These are phyloP conservation scores for Hylia prasina DNA, from an alignment of 2,113 vertebrate species.

Conservation along the genomic window DNA sequence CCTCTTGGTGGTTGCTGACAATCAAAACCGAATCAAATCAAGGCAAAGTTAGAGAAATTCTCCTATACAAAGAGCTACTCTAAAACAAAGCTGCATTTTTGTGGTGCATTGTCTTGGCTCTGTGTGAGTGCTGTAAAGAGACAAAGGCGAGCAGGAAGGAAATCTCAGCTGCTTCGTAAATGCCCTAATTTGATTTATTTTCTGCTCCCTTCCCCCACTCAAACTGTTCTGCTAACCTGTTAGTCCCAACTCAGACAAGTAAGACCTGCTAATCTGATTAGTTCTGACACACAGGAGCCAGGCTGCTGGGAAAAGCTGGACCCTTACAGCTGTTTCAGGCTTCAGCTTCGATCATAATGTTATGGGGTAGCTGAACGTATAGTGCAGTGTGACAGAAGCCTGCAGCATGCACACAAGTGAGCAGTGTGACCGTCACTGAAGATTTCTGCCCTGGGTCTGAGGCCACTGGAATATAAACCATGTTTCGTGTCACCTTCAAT, in stretches of 20 bases:
- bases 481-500: slow-evolving; percentile 49
- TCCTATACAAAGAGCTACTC: slow-evolving; percentile 16
- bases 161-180: slow-evolving; percentile 42
- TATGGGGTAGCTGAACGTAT: background rate
- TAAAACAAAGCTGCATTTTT: slow-evolving; percentile 47
- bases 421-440: background rate
- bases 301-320: slow-evolving; percentile 38
- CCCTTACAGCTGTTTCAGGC: slow-evolving; percentile 6
- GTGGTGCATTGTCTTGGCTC: slow-evolving; percentile 40
- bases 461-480: background rate
- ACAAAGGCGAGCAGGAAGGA: slow-evolving; percentile 39
- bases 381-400: background rate
- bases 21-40: slow-evolving; percentile 11
- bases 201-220: slow-evolving; percentile 38
- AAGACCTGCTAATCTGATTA: slow-evolving; percentile 58
- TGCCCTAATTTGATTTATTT: slow-evolving; percentile 54
- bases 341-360: background rate
- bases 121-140: slow-evolving; percentile 27
- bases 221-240: slow-evolving; percentile 49
- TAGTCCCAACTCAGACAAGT: slow-evolving; percentile 61
- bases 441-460: background rate
- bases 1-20: background rate
- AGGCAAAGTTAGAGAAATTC: slow-evolving; percentile 19
- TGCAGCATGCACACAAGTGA: background rate
- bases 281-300: slow-evolving; percentile 48